Evolutionary conservation across 2,888 invertebrate genomes (phyloP), one percentile per base, ranked within the genome.

Genomic region (Catocala nupta): DNA sequence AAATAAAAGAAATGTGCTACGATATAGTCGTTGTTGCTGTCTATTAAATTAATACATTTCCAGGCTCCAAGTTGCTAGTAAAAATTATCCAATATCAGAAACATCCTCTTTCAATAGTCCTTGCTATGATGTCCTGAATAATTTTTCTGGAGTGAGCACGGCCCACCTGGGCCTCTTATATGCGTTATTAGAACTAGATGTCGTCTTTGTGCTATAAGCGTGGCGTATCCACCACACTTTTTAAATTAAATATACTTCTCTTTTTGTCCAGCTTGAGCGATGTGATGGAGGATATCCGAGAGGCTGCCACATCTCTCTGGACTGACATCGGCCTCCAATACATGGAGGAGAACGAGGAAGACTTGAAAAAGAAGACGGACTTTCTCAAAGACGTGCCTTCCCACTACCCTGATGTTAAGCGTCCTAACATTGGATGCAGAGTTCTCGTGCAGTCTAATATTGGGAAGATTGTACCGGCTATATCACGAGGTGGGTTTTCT

Each of bases 371-470:
- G 83, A 96, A 96, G 86, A 89, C 97, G 55, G 98, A 98, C 87
- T 97, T 97, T 85, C 94, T 96, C 8, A 95, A 95, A 60, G 95
- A 95, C 56, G 90, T 94, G 3, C 96, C 96, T 0, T 82, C 91
- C 5, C 96, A 98, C 84, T 98, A 98, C 90, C 98, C 98, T 0
- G 84, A 94, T 51, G 96, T 97, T 10, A 92, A 94, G 63, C 95
- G 98, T n/a, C 98, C 98, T 0, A 97, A 97, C 80, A 93, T 98
- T 16, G 98, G 98, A 0, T 99, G 99, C 83, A 95, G 98, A 8
- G 95, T 95, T 2, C 89, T 99, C 54, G 97, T 97, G 0, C 96
- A 97, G 81, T 95, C 96, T 63, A 96, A 98, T 81, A 94, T 97
- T 68, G 95, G 96, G 56, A 97, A 96, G 89, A 95, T 98, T 69